Base-by-base conservation (phyloP, 2,113 vertebrate genomes). In the Notiomystis cincta region DNA sequence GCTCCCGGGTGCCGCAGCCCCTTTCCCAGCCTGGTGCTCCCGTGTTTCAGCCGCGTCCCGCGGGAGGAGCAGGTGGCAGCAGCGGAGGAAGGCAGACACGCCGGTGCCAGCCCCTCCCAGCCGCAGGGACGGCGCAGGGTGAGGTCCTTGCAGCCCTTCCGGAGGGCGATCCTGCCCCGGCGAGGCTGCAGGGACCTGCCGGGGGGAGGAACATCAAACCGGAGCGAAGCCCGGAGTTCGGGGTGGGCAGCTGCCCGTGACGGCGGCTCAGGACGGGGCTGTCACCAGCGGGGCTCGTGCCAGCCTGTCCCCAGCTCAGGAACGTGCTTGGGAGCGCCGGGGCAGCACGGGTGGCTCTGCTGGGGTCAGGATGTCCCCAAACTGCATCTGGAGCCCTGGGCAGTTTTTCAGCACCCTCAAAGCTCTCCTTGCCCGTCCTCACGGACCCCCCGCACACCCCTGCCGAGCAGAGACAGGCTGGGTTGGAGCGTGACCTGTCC, bases 1-100 rank as follows among this genome's bases (percentile, higher is more conserved):
- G 61, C 31, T 58, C 19, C 20, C 0, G 1, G 53, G 1, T n/a
- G 24, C 15, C 0, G 0, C 77, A 87, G 87, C 33, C 62, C 69
- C 40, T 40, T 5, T 42, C 35, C 25, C 82, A n/a, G 15, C 11
- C 30, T 24, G 11, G 19, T 2, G 14, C 38, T 90, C 7, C 25
- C 31, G 44, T 0, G 0, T 42, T 27, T 22, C 15, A 30, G 18
- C 23, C 12, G 3, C 10, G 56, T 30, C 82, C 75, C 2, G 0
- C 2, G 40, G 88, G 85, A 22, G 0, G 24, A 35, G 82, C 6
- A 60, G 75, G 66, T 44, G 76, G 54, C 40, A 72, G 73, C 51
- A 11, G 48, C 4, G 4, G 53, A 30, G 72, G 33, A 67, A 17
- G 67, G 75, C 71, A 86, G 82, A 20, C 47, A 8, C 1, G 0